Evolutionary conservation across 2,888 invertebrate genomes (phyloP), one percentile per base, ranked within the genome.

Genomic region (Dryomyza anilis): DNA sequence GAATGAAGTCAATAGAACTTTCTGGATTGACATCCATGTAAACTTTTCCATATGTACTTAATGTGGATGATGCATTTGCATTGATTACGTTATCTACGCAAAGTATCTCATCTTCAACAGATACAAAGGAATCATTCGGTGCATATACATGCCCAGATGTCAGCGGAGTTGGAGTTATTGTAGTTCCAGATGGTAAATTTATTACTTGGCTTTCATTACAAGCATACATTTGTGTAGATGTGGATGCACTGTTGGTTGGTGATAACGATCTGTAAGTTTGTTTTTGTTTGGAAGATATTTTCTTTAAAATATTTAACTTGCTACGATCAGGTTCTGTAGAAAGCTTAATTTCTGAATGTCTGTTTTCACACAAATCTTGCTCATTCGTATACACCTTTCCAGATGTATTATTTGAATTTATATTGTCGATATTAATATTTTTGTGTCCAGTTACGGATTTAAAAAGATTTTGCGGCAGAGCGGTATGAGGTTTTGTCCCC

Each of bases 261-360:
- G 72, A 72, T 4, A 64, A 33, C 0, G 69, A 48, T 64, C 43
- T 61, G 1, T 74, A 74, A 5, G 61, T 30, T 0, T 67, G 64
- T 63, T 79, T 78, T 43, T 75, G 78, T 29, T 80, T 88, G 67
- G 93, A 90, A 80, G 61, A 52, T 43, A 94, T 92, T 83, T 93
- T 93, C 80, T 93, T 94, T 77, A 94, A 92, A 78, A 94, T 93
- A 84, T 93, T 94, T 45, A 93, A 85, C 80, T 94, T 95, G 81
- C 90, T 92, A 82, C 91, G 91, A 79, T 94, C 92, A 0, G 93
- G 93, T 82, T 93, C 93, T 12, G 89, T 89, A 5, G 89, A 87
- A 63, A 94, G 80, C 91, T 93, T 78, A 7, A 75, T 66, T 39
- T 75, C 76, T 1, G 64, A 12, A 23, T n/a, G n/a, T n/a, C n/a